These are phyloP conservation scores for Ganaspis sp. DNA, from an alignment of 1,140 invertebrate species.

Conservation along the genomic window DNA sequence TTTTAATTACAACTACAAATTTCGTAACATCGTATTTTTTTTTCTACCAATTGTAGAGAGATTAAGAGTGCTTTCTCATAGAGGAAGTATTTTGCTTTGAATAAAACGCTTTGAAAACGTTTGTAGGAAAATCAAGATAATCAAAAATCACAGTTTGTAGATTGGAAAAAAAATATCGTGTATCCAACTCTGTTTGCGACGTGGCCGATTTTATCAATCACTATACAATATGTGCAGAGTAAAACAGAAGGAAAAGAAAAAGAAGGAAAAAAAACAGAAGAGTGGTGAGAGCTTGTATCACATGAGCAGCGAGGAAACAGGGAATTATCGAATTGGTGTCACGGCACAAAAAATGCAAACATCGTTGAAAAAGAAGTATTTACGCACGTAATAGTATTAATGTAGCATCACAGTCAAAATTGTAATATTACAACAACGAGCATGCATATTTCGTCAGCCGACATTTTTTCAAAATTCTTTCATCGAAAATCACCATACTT, in stretches of 20 bases:
- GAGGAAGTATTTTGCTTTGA: no score
- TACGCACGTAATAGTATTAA: conserved; percentile 50
- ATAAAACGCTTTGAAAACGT: no score
- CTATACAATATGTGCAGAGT: conserved; percentile 27
- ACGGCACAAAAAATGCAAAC: conserved; percentile 51
- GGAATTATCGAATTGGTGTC: conserved; percentile 42
- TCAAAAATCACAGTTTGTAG: neutral
- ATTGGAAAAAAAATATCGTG: neutral
- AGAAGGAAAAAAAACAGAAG: neutral
- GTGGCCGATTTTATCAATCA: conserved; percentile 5
- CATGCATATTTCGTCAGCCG: conserved; percentile 52
- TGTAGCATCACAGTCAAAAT: conserved; percentile 62
- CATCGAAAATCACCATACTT: conserved; percentile 4
- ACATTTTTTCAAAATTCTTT: conserved; percentile 28
- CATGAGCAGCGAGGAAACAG: conserved; percentile 41
- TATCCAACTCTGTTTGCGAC: conserved; percentile 2
- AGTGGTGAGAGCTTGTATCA: conserved; percentile 46
- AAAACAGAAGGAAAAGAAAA: conserved; percentile 25
- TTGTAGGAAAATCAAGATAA: no score
- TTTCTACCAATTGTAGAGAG: no score
- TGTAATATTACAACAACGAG: conserved; percentile 58
- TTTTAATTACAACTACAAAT: neutral
- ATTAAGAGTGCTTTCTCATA: no score
- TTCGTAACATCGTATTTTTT: neutral
- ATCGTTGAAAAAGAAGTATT: conserved; percentile 55